phyloP scores from a whole-genome alignment of 1,140 invertebrate genomes.

The Aphelinus certus region DNA sequence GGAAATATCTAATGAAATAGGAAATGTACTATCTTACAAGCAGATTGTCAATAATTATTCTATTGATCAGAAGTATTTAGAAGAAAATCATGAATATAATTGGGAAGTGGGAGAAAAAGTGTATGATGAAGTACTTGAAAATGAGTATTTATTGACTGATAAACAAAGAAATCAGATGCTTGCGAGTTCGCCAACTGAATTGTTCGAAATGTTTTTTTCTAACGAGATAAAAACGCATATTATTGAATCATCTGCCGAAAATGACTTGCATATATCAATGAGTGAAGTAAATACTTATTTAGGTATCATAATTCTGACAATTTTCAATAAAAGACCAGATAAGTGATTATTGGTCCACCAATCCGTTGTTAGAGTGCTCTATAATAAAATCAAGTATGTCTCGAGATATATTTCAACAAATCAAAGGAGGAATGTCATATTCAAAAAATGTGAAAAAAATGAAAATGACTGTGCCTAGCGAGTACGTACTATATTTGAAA shows the following conservation, averaged over 20 bases:
- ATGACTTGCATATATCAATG: slow-evolving; percentile 17
- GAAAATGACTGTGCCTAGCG: slow-evolving; percentile 23
- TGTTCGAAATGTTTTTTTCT: slow-evolving; percentile 47
- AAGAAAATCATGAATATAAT: no score
- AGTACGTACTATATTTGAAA: slow-evolving; percentile 33
- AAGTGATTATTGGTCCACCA: slow-evolving; percentile 24
- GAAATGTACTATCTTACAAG: no score
- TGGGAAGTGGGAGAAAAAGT: no score
- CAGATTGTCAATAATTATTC: no score
- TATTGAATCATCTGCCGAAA: slow-evolving; percentile 15
- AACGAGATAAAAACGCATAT: slow-evolving; percentile 31
- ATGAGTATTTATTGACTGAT: no score
- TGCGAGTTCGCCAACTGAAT: slow-evolving; percentile 55
- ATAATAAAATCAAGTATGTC: slow-evolving; percentile 18
- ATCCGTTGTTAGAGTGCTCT: slow-evolving; percentile 16
- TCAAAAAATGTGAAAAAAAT: slow-evolving; percentile 27
- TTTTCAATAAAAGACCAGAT: slow-evolving; percentile 17
- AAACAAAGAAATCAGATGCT: no score
- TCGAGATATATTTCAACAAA: slow-evolving; percentile 30
- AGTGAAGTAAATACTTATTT: slow-evolving; percentile 24
- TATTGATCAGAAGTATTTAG: no score
- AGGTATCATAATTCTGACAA: slow-evolving; percentile 23
- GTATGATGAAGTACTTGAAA: no score
- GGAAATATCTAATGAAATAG: no score
- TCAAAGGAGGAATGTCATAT: slow-evolving; percentile 30